Evolutionary conservation across 2,888 invertebrate species (phyloP).

Genomic region (Hofmannophila pseudospretella): DNA sequence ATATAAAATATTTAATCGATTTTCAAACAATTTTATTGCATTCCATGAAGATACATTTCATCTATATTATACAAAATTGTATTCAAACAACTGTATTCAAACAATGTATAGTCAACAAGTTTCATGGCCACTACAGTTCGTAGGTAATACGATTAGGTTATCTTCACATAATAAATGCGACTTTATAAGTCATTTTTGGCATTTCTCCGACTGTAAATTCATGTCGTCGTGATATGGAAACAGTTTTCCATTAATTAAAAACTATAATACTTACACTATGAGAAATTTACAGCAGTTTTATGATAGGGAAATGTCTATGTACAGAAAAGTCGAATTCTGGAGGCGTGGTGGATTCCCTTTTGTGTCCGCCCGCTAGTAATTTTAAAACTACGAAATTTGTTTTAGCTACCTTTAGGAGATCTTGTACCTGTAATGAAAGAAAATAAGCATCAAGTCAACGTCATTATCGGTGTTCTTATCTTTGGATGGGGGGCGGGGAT

Average conservation of each 20-base stretch:
- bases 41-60: background rate
- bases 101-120: background rate
- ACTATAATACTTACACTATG: conserved; percentile 9
- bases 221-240: background rate
- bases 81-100: background rate
- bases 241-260: background rate
- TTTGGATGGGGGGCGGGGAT: no score
- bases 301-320: conserved; percentile 94
- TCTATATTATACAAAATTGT: background rate
- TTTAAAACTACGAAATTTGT: conserved; percentile 97
- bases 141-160: no score
- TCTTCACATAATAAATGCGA: no score
- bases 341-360: conserved; percentile 88
- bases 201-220: no score
- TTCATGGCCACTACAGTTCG: background rate
- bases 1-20: background rate
- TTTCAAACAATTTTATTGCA: background rate
- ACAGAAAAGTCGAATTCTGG: conserved; percentile 95
- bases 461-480: no score
- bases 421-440: conserved; percentile 80
- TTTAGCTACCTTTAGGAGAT: conserved; percentile 93
- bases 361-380: conserved; percentile 94
- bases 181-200: no score
- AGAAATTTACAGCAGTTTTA: conserved; percentile 79
- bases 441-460: no score